Base-by-base conservation (phyloP, 2,797 vertebrate species). In the Huso huso region DNA sequence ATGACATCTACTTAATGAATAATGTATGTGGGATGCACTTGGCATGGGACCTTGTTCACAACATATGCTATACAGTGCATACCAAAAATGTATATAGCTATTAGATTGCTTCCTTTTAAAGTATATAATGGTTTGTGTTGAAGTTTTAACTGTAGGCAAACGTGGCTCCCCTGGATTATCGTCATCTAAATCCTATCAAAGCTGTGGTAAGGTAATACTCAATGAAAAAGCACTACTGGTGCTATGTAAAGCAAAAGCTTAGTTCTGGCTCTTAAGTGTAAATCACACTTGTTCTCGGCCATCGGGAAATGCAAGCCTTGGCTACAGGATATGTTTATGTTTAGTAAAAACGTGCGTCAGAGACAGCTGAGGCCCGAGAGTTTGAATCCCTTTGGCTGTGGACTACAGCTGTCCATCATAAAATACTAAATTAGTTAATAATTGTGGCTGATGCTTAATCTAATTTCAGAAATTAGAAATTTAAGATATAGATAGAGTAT, bases 301-400 rank as follows among this genome's bases (percentile, higher is more conserved):
- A 48, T 6, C 4, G 51, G n/a, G 55, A 59, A 18, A 23, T 6
- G 66, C 65, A 49, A 18, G 15, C 66, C 51, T 49, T 70, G 61
- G 55, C 62, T 52, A 64, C 50, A 9, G 10, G 61, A 51, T 8
- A 13, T 51, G 10, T 62, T 66, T 70, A 66, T 61, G 59, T 76
- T 79, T 77, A 57, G 64, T 66, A 62, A 58, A 62, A 10, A 8
- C 80, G 48, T 77, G 72, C 78, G 73, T 82, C 64, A 70, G 66
- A 72, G 65, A 64, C 70, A 69, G 64, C 59, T 67, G 65, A 57
- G 23, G 48, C 70, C 11, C 15, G 8, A 37, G 3, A 61, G 18
- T 9, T 63, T 10, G 10, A 68, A 63, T 68, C 61, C 61, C 61
- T 37, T 51, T 57, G 23, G 49, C 13, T n/a, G 59, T 10, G 2